phyloP scores from a whole-genome alignment of 2,888 invertebrate genomes.

The Punctoribates punctum region DNA sequence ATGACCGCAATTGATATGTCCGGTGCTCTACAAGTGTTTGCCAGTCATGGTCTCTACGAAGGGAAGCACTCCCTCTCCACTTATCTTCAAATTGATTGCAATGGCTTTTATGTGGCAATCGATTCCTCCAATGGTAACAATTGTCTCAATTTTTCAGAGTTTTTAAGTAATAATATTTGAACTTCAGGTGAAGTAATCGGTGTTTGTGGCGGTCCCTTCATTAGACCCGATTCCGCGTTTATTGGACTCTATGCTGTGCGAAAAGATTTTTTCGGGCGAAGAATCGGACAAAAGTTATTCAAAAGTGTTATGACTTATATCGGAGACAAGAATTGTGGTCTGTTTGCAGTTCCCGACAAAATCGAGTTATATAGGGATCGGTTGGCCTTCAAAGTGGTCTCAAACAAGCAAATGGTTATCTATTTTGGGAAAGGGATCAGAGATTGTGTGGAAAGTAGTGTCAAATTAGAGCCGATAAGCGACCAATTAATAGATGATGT shows the following conservation, averaged over 20 bases:
- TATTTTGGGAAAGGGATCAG: background rate
- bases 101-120: conserved; percentile 46
- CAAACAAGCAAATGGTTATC: background rate
- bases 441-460: background rate
- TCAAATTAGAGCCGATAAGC: background rate
- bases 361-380: conserved; percentile 2
- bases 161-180: background rate
- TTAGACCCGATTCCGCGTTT: conserved; percentile 43
- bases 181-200: conserved; percentile 43
- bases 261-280: conserved; percentile 41
- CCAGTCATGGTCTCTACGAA: too few relatives aligned
- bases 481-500: background rate
- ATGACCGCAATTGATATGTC: too few relatives aligned
- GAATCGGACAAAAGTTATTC: conserved; percentile 45
- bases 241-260: conserved; percentile 45
- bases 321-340: conserved; percentile 44
- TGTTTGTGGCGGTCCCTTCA: conserved; percentile 43
- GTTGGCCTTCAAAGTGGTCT: background rate
- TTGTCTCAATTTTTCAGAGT: background rate
- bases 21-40: too few relatives aligned
- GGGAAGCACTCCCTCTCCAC: too few relatives aligned
- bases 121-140: background rate
- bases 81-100: conserved; percentile 44
- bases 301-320: conserved; percentile 44
- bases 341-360: conserved; percentile 45